Conservation (phyloP, 2,888 invertebrate species). For the Ophioninae sp. region DNA sequence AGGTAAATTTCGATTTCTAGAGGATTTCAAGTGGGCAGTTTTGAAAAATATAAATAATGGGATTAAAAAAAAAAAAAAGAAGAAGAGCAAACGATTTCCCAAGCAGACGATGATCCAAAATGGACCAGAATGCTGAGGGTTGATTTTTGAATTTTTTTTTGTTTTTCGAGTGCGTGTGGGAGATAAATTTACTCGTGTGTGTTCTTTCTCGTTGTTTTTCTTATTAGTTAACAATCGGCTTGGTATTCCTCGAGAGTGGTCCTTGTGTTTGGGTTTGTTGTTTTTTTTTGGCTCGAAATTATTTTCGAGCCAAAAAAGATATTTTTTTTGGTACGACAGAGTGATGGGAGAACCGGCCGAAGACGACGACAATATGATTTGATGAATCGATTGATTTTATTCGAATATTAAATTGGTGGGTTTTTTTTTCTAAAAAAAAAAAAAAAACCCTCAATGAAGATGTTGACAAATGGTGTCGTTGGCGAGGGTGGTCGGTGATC, state of each 20-base stretch:
- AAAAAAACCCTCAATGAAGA: conserved; percentile 60
- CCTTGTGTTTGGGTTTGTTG: conserved; percentile 32
- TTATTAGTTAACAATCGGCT: conserved; percentile 65
- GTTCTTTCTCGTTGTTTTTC: not conserved
- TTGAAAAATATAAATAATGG: conserved; percentile 9
- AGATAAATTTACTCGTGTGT: conserved; percentile 2
- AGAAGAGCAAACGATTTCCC: not conserved
- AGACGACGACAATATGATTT: conserved; percentile 19
- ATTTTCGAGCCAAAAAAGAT: not conserved
- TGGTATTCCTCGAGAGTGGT: conserved; percentile 70
- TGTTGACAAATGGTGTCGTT: conserved; percentile 58
- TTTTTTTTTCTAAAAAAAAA: not conserved
- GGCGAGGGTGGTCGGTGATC: conserved; percentile 52
- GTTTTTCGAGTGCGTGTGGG: conserved; percentile 17
- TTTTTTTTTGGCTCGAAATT: not conserved
- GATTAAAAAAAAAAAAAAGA: not conserved
- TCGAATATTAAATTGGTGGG: conserved; percentile 55
- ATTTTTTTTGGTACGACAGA: not conserved
- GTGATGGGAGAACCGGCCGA: not conserved
- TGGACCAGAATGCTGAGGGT: not conserved
- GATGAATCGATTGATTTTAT: conserved; percentile 62
- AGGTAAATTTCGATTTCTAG: not conserved
- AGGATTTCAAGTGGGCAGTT: not conserved
- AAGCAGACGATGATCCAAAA: not conserved
- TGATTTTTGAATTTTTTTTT: not conserved